Percentiles rank a stretch among this genome's conserved stretches.
Conservation (phyloP, 2,888 invertebrate species). For the Onthophagus sagittarius region DNA sequence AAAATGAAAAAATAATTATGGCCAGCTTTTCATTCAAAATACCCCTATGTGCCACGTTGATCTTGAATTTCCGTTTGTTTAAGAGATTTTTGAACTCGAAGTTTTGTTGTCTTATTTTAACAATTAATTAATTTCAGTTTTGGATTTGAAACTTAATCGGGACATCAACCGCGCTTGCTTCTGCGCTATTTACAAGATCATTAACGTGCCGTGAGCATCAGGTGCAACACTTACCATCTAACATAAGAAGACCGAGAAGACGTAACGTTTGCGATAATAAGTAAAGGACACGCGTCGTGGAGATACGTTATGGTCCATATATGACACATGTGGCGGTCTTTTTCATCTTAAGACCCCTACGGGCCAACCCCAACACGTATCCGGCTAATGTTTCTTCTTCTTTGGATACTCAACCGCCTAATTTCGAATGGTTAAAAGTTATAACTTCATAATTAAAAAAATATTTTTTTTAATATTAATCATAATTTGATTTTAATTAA, state of each 20-base stretch:
- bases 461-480: too few species aligned
- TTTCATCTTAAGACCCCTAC: slow-evolving; percentile 31
- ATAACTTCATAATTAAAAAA: background rate
- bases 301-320: slow-evolving; percentile 47
- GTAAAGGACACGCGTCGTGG: slow-evolving; percentile 48
- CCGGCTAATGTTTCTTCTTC: background rate
- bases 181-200: slow-evolving; percentile 43
- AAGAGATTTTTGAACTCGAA: too few species aligned
- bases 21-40: too few species aligned
- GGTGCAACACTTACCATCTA: background rate
- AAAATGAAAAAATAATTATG: too few species aligned
- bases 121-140: too few species aligned
- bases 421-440: background rate
- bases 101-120: too few species aligned
- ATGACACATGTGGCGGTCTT: slow-evolving; percentile 44
- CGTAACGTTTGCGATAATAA: slow-evolving; percentile 23
- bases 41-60: too few species aligned
- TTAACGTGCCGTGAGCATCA: slow-evolving; percentile 34
- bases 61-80: too few species aligned
- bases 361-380: background rate
- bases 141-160: background rate
- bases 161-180: background rate
- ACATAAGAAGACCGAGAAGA: slow-evolving; percentile 39
- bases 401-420: background rate
- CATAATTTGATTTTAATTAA: too few species aligned